A percentile compares a stretch with the other conserved stretches of the same genome.
Evolutionary conservation across 37 sponge, comb jelly and placozoan species (phyloP).

Genomic region (Agelas oroides): DNA sequence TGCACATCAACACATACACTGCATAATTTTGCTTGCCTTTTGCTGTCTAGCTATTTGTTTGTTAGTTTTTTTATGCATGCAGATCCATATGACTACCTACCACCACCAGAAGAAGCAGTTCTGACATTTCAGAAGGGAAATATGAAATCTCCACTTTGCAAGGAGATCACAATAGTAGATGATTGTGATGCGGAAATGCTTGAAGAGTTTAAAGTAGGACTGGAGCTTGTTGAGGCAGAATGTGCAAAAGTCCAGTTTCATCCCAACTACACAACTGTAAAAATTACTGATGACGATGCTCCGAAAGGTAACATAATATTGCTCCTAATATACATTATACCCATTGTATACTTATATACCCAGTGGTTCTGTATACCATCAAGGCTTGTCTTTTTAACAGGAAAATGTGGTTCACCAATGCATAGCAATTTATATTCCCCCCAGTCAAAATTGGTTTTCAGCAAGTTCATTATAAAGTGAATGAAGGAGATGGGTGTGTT

Average conservation of each 20-base stretch:
- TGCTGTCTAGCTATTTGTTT: not conserved
- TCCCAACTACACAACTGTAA: not conserved
- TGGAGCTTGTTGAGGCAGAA: not conserved
- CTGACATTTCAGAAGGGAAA: not conserved
- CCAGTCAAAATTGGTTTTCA: too few relatives aligned
- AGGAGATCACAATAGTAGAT: not conserved
- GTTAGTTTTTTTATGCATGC: too few relatives aligned
- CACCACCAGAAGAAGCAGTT: conserved; percentile 1
- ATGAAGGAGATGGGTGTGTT: conserved; percentile 4
- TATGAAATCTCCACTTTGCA: not conserved
- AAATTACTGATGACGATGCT: not conserved
- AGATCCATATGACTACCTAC: too few relatives aligned
- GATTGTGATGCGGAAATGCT: not conserved
- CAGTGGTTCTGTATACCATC: too few relatives aligned
- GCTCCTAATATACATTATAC: too few relatives aligned
- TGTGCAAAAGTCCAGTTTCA: not conserved
- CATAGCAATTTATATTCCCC: too few relatives aligned
- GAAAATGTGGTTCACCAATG: too few relatives aligned
- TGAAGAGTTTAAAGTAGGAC: not conserved
- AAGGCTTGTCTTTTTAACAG: too few relatives aligned
- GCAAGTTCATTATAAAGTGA: not conserved
- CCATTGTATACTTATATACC: too few relatives aligned
- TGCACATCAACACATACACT: too few relatives aligned
- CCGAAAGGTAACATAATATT: too few relatives aligned
- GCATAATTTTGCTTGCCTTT: too few relatives aligned